Conservation (phyloP, 2,888 invertebrate genomes). For the Pseudoips prasinana region DNA sequence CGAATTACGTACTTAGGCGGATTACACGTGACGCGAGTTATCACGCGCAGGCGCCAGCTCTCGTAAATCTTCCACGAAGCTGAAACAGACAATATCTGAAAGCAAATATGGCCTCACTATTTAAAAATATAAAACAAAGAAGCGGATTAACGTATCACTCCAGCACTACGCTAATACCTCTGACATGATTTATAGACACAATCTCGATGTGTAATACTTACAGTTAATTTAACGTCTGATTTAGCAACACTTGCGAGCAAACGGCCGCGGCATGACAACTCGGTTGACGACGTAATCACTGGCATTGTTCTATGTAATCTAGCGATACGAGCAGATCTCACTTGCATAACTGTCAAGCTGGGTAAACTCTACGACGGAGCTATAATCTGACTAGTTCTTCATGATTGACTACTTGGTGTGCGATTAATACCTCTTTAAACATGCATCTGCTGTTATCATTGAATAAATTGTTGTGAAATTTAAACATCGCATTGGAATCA, state of each 20-base stretch:
- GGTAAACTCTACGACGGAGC: conserved; percentile 61
- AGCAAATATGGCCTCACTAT: conserved; percentile 79
- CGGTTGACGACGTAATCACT: conserved; percentile 73
- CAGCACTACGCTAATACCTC: conserved; percentile 59
- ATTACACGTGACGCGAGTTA: conserved; percentile 76
- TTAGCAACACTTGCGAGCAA: conserved; percentile 63
- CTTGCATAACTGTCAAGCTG: conserved; percentile 75
- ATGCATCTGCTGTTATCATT: conserved; percentile 52
- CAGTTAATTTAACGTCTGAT: conserved; percentile 72
- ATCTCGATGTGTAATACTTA: conserved; percentile 63
- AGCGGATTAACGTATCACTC: conserved; percentile 77
- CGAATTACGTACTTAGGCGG: conserved; percentile 75
- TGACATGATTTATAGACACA: conserved; percentile 75
- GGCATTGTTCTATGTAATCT: conserved; percentile 77
- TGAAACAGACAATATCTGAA: conserved; percentile 75
- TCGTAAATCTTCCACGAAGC: conserved; percentile 74
- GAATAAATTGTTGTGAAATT: conserved; percentile 63
- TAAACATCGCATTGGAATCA: conserved; percentile 52
- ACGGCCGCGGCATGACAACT: conserved; percentile 62
- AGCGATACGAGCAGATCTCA: conserved; percentile 69
- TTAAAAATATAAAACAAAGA: conserved; percentile 80
- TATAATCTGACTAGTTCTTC: conserved; percentile 72
- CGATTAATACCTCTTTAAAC: conserved; percentile 63
- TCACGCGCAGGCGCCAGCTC: conserved; percentile 73
- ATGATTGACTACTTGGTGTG: conserved; percentile 66